Evolutionary conservation across 2,888 invertebrate species (phyloP), one percentile per base, ranked within the genome.

Genomic region (Limnephilus auricula): DNA sequence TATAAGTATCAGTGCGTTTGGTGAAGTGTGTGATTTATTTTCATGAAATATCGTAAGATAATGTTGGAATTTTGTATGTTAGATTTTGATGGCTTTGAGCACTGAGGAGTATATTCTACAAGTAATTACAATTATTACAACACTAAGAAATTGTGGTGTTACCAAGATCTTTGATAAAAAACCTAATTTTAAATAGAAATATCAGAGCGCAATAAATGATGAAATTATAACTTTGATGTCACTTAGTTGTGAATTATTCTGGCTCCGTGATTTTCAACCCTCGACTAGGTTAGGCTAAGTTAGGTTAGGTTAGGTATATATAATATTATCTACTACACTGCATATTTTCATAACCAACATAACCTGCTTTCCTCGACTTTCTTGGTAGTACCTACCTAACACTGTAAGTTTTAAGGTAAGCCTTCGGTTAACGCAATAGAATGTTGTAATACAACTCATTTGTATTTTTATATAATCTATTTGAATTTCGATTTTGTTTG

Each of bases 11-110:
- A 79, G 34, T 79, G 18, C 13, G 78, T 40, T 30, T 13, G 30
- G 89, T 34, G 78, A 31, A 89, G 37, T 34, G 13, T 89, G 79
- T 65, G 25, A 65, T 65, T 65, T 65, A 65, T 65, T n/a, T 65
- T n/a, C 65, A 9, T 65, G 25, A 65, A 65, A 9, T 65, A 65
- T 65, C 25, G 18, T 65, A 9, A 65, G 65, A 65, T 65, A 25
- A 25, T 25, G 65, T 65, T 65, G 65, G 9, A 65, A 10, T 65
- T 65, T 65, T 50, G 25, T 65, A 12, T 40, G 40, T 40, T 40
- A 40, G 40, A 40, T 40, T 40, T 40, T 65, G 65, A 65, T 65
- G 65, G 6, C 65, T 65, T 18, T 5, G 65, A 65, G 18, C 65
- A 18, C 6, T 25, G 18, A 25, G 18, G 40, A 40, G 12, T 65